Evolutionary conservation across 2,888 invertebrate species (phyloP).

Genomic region (Mellilla xanthometata): DNA sequence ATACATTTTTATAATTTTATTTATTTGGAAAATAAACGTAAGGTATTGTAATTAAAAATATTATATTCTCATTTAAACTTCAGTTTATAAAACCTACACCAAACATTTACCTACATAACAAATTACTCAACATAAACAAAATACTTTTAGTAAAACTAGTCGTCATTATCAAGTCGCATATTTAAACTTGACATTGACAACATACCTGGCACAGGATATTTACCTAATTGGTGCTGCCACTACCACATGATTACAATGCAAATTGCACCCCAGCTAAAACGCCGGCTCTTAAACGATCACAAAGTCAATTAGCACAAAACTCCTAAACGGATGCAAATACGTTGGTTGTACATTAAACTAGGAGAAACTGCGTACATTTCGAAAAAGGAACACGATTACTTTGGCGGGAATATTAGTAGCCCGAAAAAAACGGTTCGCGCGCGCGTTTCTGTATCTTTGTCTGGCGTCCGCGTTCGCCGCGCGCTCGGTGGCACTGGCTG

Average conservation of each 20-base stretch:
- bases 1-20: no score
- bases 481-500: slow-evolving; percentile 42
- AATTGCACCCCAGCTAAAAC: slow-evolving; percentile 47
- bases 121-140: no score
- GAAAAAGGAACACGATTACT: background rate
- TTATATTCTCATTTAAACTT: no score
- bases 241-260: slow-evolving; percentile 56
- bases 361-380: no score
- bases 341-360: no score
- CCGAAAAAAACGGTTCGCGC: slow-evolving; percentile 41
- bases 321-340: background rate
- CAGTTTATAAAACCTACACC: no score
- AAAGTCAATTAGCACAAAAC: slow-evolving; percentile 17
- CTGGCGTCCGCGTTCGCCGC: slow-evolving; percentile 57
- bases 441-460: slow-evolving; percentile 57
- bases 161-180: slow-evolving; percentile 15
- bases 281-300: slow-evolving; percentile 34
- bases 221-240: slow-evolving; percentile 40
- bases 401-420: slow-evolving; percentile 20
- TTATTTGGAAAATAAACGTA: no score
- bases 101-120: no score
- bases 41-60: no score
- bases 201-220: slow-evolving; percentile 44
- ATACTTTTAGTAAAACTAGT: slow-evolving; percentile 7
- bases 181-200: slow-evolving; percentile 63